A percentile compares a stretch with the other conserved stretches of the same genome.
Evolutionary conservation across 2,797 vertebrate species (phyloP).

Genomic region (Diglossa cyanea): DNA sequence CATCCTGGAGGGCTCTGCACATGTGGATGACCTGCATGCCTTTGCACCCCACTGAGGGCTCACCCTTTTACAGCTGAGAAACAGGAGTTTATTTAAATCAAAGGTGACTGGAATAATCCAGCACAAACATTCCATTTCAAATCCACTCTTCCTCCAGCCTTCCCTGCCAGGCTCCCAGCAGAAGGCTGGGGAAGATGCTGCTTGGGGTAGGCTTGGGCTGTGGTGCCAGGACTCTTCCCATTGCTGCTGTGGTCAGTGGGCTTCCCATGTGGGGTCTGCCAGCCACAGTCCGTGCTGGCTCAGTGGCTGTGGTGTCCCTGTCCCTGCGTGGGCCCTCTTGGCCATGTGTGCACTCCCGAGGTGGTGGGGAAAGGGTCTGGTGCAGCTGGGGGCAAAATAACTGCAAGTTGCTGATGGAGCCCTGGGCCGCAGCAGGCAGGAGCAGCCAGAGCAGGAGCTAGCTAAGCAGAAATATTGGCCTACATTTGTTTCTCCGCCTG

Average conservation of each 20-base stretch:
- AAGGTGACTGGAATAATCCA: not conserved
- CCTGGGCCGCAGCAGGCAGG: not conserved
- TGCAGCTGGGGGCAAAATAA: not conserved
- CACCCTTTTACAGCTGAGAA: not conserved
- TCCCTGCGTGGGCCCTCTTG: fast-evolving
- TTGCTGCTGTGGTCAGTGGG: constrained; percentile 56
- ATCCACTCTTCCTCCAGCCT: not conserved
- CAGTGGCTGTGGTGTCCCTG: not conserved
- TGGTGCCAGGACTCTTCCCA: not conserved
- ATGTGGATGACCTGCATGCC: fast-evolving
- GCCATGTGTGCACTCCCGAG: not conserved
- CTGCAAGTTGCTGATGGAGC: not conserved
- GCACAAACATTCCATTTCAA: not conserved
- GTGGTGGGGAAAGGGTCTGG: not conserved
- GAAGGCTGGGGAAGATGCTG: not conserved
- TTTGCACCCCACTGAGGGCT: fast-evolving
- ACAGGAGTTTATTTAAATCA: not conserved
- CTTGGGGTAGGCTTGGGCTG: not conserved
- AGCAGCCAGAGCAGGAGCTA: constrained; percentile 66
- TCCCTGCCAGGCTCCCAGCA: not conserved
- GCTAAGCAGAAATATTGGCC: constrained; percentile 91
- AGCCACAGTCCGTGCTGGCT: constrained; percentile 73
- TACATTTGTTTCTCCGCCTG: constrained; percentile 77
- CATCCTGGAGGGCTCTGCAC: not conserved
- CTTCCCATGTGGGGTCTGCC: constrained; percentile 73